Conservation (phyloP, 2,888 invertebrate species). For the Aphrophora alni region DNA sequence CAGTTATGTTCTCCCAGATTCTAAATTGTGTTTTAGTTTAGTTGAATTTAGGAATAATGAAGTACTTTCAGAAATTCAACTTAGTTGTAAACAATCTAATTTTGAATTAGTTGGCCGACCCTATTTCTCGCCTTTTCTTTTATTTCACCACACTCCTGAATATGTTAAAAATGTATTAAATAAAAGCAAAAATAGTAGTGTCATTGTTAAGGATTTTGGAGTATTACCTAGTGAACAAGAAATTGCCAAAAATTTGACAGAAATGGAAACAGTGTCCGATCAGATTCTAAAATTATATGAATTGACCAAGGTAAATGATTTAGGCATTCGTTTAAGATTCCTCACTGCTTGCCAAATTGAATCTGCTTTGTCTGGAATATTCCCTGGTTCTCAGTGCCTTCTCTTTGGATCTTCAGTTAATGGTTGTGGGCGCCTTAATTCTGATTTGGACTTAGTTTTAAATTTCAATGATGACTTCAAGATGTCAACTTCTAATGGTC, state of each 20-base stretch:
- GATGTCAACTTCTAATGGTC: conserved; percentile 46
- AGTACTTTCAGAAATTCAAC: background rate
- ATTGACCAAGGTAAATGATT: conserved; percentile 70
- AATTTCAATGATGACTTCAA: conserved; percentile 16
- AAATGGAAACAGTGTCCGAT: conserved; percentile 53
- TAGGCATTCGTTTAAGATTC: conserved; percentile 76
- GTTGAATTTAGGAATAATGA: background rate
- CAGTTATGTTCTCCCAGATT: background rate
- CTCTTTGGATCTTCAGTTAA: conserved; percentile 93
- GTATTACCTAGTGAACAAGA: background rate
- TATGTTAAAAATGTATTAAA: background rate
- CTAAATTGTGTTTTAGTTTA: background rate
- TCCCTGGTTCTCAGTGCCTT: conserved; percentile 70
- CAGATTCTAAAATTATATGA: conserved; percentile 72
- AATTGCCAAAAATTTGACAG: background rate
- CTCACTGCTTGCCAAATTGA: conserved; percentile 76
- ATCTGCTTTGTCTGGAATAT: conserved; percentile 71
- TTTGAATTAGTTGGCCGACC: background rate
- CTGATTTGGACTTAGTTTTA: conserved; percentile 66
- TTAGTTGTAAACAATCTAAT: background rate
- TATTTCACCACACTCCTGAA: background rate
- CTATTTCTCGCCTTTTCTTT: background rate
- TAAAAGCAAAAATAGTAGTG: background rate
- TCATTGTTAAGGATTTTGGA: background rate
- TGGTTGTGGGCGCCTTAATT: conserved; percentile 83